A percentile compares a stretch with the other conserved stretches of the same genome.
Conservation (phyloP, 2,113 vertebrate genomes). For the Oncorhynchus nerka region DNA sequence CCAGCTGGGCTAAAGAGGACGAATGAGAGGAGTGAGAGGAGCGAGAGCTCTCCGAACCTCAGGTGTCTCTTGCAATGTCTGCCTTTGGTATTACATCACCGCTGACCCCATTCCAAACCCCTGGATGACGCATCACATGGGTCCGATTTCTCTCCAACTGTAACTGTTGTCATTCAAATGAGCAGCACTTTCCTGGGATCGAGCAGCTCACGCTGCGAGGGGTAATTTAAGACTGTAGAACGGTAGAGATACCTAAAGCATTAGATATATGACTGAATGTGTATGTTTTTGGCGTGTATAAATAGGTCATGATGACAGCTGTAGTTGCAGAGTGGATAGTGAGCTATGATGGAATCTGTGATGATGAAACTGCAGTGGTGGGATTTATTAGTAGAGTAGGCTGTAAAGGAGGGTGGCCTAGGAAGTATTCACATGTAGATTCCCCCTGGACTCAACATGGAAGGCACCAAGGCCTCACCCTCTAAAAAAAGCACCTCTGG, state of each 20-base stretch:
- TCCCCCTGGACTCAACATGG: constrained; percentile 65
- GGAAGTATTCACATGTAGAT: constrained; percentile 62
- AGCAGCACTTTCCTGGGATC: constrained; percentile 25
- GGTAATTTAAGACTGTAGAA: constrained; percentile 22
- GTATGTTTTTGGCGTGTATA: constrained; percentile 33
- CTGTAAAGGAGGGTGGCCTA: constrained; percentile 27
- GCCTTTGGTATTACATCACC: constrained; percentile 60
- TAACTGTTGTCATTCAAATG: constrained; percentile 36
- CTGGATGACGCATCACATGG: constrained; percentile 21
- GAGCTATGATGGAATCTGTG: constrained; percentile 36
- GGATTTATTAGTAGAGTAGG: constrained; percentile 58
- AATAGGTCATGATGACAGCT: constrained; percentile 37
- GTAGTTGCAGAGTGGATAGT: constrained; percentile 48
- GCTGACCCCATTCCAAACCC: constrained; percentile 38
- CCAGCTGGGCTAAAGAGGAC: constrained; percentile 47
- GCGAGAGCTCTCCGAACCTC: constrained; percentile 25
- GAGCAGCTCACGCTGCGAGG: constrained; percentile 9
- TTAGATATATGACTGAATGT: constrained; percentile 41
- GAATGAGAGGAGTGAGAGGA: constrained; percentile 33
- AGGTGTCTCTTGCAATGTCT: constrained; percentile 56
- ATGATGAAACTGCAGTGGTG: constrained; percentile 64
- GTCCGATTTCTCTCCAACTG: constrained; percentile 24
- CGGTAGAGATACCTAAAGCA: constrained; percentile 26
- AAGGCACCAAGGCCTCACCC: constrained; percentile 68
- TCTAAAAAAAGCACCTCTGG: constrained; percentile 76